Evolutionary conservation across 2,888 invertebrate genomes (phyloP), one percentile per base, ranked within the genome.

Genomic region (Tetramorium bicarinatum): DNA sequence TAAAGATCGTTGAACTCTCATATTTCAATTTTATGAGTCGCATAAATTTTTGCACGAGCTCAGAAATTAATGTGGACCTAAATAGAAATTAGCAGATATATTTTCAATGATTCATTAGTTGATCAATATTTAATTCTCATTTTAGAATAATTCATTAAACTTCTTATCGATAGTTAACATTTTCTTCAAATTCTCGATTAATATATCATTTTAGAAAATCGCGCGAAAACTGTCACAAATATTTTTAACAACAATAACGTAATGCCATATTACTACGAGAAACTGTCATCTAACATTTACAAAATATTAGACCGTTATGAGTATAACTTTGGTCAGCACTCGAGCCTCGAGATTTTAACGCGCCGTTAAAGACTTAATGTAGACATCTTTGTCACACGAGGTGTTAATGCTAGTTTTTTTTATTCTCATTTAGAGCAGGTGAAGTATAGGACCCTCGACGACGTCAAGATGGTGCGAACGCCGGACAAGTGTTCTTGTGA

Each of bases 401-500:
- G 47, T 47, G 72, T 59, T 80, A 72, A 71, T 56, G 79, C 71
- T 18, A 59, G 13, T 29, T 80, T 80, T 25, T 59, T 79, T 72
- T 38, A 34, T 69, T 72, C 72, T 80, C 56, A 71, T 72, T 79
- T 80, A 47, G 29, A 44, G 47, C 71, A 21, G 13, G 21, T 52
- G 56, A 25, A 69, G 44, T 72, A 69, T 49, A 80, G 72, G 47
- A 15, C 41, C 25, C 56, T 80, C 47, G 59, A 79, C 79, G 8
- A 38, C 79, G 79, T 80, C 79, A 80, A 80, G 79, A 25, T 59
- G 71, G 15, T 79, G 79, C 69, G 29, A 13, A 79, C 71, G 71
- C 29, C 47, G 59, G 72, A 72, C 79, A 72, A 80, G 72, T 80
- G 72, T 80, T 80, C 79, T 80, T 80, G 44, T 59, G 72, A 59